Evolutionary conservation across 2,888 invertebrate genomes (phyloP).

Genomic region (Phlogophora meticulosa): DNA sequence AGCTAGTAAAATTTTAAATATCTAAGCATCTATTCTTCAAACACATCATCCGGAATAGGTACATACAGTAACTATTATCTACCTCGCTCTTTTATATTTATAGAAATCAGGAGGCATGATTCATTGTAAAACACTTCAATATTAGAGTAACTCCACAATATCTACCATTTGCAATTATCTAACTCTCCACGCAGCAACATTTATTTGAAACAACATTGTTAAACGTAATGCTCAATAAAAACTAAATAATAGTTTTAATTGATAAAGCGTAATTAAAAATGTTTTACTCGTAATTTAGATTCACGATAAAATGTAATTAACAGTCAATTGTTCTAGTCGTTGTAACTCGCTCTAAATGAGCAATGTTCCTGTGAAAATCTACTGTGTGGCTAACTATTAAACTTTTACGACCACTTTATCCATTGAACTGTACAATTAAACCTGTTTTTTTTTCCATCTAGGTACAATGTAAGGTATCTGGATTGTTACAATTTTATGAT

Average conservation of each 20-base stretch:
- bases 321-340: constrained; percentile 68
- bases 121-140: constrained; percentile 8
- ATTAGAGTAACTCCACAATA: constrained; percentile 9
- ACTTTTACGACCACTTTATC: constrained; percentile 49
- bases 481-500: constrained; percentile 27
- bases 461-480: constrained; percentile 20
- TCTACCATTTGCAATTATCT: constrained; percentile 26
- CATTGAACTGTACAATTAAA: constrained; percentile 43
- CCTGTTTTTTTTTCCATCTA: constrained; percentile 39
- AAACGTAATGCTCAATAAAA: constrained; percentile 50
- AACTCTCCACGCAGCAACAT: neutral
- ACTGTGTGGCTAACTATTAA: constrained; percentile 37
- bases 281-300: constrained; percentile 71
- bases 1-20: neutral
- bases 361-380: constrained; percentile 52
- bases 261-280: constrained; percentile 73
- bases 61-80: no score
- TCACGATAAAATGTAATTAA: constrained; percentile 70
- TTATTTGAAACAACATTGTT: constrained; percentile 55
- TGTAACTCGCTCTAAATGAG: constrained; percentile 62
- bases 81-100: neutral
- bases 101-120: constrained; percentile 18
- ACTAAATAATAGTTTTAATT: constrained; percentile 70
- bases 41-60: neutral
- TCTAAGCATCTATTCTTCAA: neutral